Conservation (phyloP, 2,113 vertebrate genomes). For the Lepus europaeus region DNA sequence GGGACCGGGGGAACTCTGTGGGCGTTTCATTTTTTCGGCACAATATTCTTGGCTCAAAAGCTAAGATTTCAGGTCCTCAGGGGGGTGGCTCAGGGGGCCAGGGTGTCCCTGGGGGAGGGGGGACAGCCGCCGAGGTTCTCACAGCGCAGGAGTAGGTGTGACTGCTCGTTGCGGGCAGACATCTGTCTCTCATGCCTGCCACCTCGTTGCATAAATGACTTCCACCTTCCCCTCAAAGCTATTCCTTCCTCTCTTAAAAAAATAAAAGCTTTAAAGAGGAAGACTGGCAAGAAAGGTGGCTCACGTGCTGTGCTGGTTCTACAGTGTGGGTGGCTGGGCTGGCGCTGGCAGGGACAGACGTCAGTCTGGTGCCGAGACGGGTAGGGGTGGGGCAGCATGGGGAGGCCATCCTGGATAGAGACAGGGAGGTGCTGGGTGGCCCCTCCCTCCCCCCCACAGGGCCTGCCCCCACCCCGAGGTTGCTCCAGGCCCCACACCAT, state of each 20-base stretch:
- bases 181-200: not conserved
- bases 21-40: conserved; percentile 78
- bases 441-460: no score
- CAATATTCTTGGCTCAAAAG: conserved; percentile 52
- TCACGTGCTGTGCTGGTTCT: not conserved
- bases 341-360: not conserved
- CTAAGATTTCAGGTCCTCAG: conserved; percentile 60
- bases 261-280: not conserved
- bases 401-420: not conserved
- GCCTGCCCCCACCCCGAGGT: no score
- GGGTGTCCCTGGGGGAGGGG: not conserved
- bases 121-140: not conserved
- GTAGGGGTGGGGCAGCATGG: not conserved
- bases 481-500: no score
- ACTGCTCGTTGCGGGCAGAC: not conserved
- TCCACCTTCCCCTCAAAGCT: not conserved
- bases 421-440: not conserved
- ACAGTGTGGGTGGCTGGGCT: not conserved
- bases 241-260: not conserved
- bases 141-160: not conserved
- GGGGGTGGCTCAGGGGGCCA: conserved; percentile 8
- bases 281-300: not conserved
- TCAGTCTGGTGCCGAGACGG: not conserved
- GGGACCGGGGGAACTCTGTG: conserved; percentile 78
- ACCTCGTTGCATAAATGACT: not conserved